Conservation (phyloP, 2,113 vertebrate species). For the Sarotherodon lohbergeri region DNA sequence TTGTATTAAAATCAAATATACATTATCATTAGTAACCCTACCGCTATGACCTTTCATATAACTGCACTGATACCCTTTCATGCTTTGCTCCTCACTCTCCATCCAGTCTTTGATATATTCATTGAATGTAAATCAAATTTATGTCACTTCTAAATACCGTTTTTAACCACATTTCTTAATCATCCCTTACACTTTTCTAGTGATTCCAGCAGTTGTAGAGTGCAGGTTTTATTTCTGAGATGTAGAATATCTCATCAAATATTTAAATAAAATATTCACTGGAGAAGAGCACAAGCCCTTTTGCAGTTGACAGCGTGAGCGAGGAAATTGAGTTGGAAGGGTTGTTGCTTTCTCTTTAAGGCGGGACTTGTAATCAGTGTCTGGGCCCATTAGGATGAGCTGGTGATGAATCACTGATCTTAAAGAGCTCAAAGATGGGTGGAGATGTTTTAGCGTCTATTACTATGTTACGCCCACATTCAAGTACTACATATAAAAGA, state of each 20-base stretch:
- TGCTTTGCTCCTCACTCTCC: not conserved
- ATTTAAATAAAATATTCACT: slow-evolving; percentile 22
- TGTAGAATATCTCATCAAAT: slow-evolving; percentile 19
- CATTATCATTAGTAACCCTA: slow-evolving; percentile 2
- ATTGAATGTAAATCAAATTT: slow-evolving; percentile 6
- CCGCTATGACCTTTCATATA: not conserved
- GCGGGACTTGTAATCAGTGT: slow-evolving; percentile 40
- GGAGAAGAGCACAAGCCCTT: not conserved
- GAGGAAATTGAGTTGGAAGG: slow-evolving; percentile 32
- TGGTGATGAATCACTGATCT: slow-evolving; percentile 20
- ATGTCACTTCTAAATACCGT: not conserved
- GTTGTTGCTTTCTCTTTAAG: slow-evolving; percentile 20
- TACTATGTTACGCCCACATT: not conserved
- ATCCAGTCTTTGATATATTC: not conserved
- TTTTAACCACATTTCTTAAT: not conserved
- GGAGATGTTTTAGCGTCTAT: not conserved
- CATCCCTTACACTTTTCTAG: not conserved
- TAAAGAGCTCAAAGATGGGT: not conserved
- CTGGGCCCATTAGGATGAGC: slow-evolving; percentile 28
- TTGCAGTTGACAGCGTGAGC: slow-evolving; percentile 9
- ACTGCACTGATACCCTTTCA: not conserved
- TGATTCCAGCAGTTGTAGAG: not conserved
- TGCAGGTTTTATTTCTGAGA: slow-evolving; percentile 1
- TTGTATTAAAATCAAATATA: slow-evolving; percentile 17
- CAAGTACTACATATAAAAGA: not conserved